A percentile compares a stretch with the other conserved stretches of the same genome.
phyloP scores from a whole-genome alignment of 1,140 invertebrate species.

The Drosophila repletoides region DNA sequence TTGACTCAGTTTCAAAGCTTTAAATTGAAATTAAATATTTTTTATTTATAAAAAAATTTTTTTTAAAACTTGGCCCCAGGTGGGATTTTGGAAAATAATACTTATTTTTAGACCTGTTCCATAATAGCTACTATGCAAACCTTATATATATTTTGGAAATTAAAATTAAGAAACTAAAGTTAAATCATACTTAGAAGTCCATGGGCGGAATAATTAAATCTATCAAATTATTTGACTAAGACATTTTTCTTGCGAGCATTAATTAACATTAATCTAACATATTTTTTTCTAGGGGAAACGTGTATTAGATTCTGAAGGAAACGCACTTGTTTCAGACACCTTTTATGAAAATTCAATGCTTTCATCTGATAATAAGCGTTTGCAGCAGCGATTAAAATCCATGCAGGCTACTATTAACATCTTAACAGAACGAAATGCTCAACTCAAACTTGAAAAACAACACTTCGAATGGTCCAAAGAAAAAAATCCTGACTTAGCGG shows the following conservation, averaged over 20 bases:
- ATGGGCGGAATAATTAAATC: background rate
- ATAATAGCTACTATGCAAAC: no score
- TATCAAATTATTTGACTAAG: no score
- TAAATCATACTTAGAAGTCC: no score
- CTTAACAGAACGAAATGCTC: constrained; percentile 91
- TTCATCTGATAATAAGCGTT: constrained; percentile 92
- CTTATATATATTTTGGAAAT: no score
- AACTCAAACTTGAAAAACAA: constrained; percentile 91
- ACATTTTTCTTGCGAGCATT: no score
- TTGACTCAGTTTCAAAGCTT: no score
- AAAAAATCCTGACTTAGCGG: constrained; percentile 83
- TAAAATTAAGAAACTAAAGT: no score
- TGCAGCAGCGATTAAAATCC: constrained; percentile 94
- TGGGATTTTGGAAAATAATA: no score
- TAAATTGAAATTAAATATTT: no score
- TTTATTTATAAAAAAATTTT: no score
- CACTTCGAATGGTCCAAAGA: constrained; percentile 87
- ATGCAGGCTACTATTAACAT: constrained; percentile 96
- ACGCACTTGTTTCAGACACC: constrained; percentile 94
- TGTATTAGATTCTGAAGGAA: constrained; percentile 92
- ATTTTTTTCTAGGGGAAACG: constrained; percentile 89
- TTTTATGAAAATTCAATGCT: constrained; percentile 98
- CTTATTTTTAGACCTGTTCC: no score
- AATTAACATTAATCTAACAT: background rate
- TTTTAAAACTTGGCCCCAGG: no score